Evolutionary conservation across 2,113 vertebrate genomes (phyloP), one percentile per base, ranked within the genome.

Genomic region (Trochalopteron elliotii): DNA sequence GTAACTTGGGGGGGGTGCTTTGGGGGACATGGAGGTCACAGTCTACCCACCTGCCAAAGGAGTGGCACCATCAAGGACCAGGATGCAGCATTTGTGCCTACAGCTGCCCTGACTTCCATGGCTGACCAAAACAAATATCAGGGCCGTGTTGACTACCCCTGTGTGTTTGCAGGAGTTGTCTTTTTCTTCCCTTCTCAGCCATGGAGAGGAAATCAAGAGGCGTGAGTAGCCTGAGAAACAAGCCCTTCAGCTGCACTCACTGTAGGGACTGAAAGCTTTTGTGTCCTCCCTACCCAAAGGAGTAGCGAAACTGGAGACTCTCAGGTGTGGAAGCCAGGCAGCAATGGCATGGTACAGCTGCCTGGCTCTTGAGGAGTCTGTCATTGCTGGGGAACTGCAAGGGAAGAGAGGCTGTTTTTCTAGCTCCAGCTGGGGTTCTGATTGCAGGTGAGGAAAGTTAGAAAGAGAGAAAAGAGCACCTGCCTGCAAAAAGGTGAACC

Each of bases 71-170:
- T 19, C 37, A 5, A 5, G 83, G 53, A 31, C 42, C 6, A 25
- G 69, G 60, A 19, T 11, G 18, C 44, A 80, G 45, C 1, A 0
- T 37, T 37, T 67, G 77, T 84, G 40, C 44, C 30, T 35, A 5
- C 0, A 1, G 17, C 20, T 3, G 7, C 15, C 19, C 20, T 5
- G 12, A 23, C 27, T 33, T 59, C 11, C 4, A 4, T 0, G 0
- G 14, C 23, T 55, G 64, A n/a, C 20, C 0, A n/a, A 12, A 5
- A 68, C 39, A 53, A 55, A 24, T 31, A 22, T 1, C 35, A 42
- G 69, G 25, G 21, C 0, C 0, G 3, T 23, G 31, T 9, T 1
- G 1, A 78, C 25, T 5, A 12, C 10, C 7, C 1, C 22, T 22
- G 49, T 22, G 16, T 47, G 45, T 87, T 49, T 67, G 28, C 20